Base-by-base conservation (phyloP, 2,113 vertebrate genomes). In the Spheniscus mendiculus region DNA sequence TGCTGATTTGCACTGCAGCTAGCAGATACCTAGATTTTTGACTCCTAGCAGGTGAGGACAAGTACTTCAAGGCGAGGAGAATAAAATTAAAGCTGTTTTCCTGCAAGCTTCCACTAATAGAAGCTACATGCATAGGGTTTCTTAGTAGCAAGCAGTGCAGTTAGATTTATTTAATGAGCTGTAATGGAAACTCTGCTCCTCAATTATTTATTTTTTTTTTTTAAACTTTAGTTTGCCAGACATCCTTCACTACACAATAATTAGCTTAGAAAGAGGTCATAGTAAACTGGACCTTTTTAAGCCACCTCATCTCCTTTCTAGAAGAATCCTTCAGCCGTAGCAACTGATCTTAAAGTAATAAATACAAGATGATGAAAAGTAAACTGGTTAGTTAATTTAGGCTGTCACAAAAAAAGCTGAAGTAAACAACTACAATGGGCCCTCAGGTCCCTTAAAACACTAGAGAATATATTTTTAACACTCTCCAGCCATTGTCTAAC, bases 1-100 rank as follows among this genome's bases (percentile, higher is more conserved):
- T 80, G 89, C 78, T 97, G 94, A 92, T 97, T 93, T 94, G 83
- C 53, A 78, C 79, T 92, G 95, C 93, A 94, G 94, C 90, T 97
- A 96, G 87, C 93, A 92, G 81, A 50, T 92, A 97, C 38, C 79
- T 86, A 45, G 67, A 71, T 83, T 90, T 94, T 52, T 94, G 71
- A 90, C 62, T 97, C 71, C 73, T 72, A 61, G 80, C 70, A 93
- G 74, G 91, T 36, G 84, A 97, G 79, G 83, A 93, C 69, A 58
- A 17, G 47, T 38, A 90, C 90, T 90, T 96, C 93, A 94, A 96
- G 96, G 97, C 94, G 90, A 96, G 71, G 15, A 92, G 67, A 89
- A 85, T 52, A 94, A 94, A 94, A 86, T 91, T 29, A 89, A 91
- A 93, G 77, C 72, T 79, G 36, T 90, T 97, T 96, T 80, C 62